phyloP scores from a whole-genome alignment of 2,113 vertebrate species.

The Nothoprocta pentlandii region DNA sequence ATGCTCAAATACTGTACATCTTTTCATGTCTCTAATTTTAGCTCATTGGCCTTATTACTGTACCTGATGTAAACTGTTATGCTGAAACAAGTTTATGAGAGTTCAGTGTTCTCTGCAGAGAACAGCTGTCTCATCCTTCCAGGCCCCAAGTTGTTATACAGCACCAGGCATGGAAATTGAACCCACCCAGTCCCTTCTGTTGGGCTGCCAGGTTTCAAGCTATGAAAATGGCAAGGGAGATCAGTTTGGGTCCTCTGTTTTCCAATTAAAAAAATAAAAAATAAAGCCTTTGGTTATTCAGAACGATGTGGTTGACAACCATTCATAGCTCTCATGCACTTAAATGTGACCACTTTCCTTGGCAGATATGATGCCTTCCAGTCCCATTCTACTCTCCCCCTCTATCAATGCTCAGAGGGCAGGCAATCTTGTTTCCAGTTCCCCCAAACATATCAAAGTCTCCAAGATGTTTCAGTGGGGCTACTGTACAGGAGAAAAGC shows the following conservation, averaged over 20 bases:
- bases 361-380: background rate
- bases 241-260: background rate
- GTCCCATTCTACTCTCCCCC: background rate
- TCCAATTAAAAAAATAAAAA: background rate
- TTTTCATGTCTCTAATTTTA: slow-evolving; percentile 23
- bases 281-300: background rate
- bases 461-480: background rate
- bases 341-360: accelerated
- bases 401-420: background rate
- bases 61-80: background rate
- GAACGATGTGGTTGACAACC: background rate
- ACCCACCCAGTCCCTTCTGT: background rate
- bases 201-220: background rate
- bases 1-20: background rate
- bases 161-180: background rate
- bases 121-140: background rate
- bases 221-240: background rate
- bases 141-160: background rate
- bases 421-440: background rate
- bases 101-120: background rate
- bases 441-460: background rate
- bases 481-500: background rate
- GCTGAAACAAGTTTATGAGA: background rate
- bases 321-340: background rate
- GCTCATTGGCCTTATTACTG: background rate